Base-by-base conservation (phyloP, 2,113 vertebrate genomes). In the Copsychus sechellarum region DNA sequence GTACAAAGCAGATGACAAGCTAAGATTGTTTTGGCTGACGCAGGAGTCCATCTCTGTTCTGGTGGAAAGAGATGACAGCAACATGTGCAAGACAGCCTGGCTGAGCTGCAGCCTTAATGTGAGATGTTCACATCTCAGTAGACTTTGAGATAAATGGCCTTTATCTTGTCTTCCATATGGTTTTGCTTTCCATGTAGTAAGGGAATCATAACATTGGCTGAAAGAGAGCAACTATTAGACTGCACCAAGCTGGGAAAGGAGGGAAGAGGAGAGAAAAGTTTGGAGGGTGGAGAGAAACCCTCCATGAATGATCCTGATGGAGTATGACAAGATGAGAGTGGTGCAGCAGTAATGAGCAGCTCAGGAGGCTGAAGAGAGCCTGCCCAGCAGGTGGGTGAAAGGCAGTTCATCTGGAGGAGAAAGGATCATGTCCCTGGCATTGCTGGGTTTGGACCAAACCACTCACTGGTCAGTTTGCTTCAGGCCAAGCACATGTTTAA, bases 161-260 rank as follows among this genome's bases (percentile, higher is more conserved):
- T 86, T 94, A 48, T 74, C 85, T 84, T 60, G 61, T 72, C 77
- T 79, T 81, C 83, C 95, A 95, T 95, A 91, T 93, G 91, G 72
- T 86, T 93, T 96, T 78, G 60, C 64, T 96, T 94, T 93, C 47
- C 54, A n/a, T 78, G 34, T 28, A 62, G 42, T 15, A 47, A 90
- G 60, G n/a, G 57, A 81, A 90, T 85, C 43, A 31, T 71, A 86
- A 71, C 33, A 58, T 2, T 23, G 62, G 33, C 85, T 91, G 71
- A 91, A 88, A 62, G 50, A 85, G 45, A 88, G 74, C 57, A 90
- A 56, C 56, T 38, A 29, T 69, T 60, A 3, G 20, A 56, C 36
- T 43, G 50, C 0, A 0, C 26, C 25, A 34, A 81, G 81, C 43
- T 74, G 58, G 18, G 40, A 47, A 56, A 70, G 25, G 25, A 85